These are phyloP conservation scores for Pipra filicauda DNA, from an alignment of 2,113 vertebrate genomes.

Conservation along the genomic window DNA sequence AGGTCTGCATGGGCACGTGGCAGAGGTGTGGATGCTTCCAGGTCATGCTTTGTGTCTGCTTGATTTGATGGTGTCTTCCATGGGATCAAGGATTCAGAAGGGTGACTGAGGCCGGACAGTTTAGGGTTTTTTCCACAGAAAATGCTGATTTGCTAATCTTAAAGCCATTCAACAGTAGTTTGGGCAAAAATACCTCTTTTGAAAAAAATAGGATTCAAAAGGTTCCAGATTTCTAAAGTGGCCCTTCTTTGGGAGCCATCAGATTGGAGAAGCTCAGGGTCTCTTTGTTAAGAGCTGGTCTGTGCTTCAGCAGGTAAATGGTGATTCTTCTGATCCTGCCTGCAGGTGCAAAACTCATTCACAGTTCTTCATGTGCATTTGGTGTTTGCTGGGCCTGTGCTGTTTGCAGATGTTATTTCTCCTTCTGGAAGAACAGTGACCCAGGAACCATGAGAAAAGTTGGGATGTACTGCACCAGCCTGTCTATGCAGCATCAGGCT, in stretches of 20 bases:
- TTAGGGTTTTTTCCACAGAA: background rate
- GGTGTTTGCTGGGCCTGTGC: background rate
- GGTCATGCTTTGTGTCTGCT: background rate
- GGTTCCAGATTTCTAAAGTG: background rate
- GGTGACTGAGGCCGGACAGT: background rate
- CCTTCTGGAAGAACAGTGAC: background rate
- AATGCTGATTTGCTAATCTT: background rate
- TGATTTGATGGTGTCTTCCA: background rate
- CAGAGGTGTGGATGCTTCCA: background rate
- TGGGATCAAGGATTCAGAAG: background rate
- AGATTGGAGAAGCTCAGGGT: background rate
- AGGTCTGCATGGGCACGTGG: rapidly evolving
- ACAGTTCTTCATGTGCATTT: background rate
- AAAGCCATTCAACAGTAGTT: background rate
- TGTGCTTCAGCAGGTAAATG: background rate
- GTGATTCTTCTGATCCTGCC: background rate
- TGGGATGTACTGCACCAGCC: background rate
- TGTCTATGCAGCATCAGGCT: background rate
- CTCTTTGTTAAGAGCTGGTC: background rate
- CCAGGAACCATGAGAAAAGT: background rate
- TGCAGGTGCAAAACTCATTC: background rate
- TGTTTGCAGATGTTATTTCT: background rate
- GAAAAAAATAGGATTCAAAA: background rate
- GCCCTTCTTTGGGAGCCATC: background rate
- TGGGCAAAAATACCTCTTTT: background rate